These are phyloP conservation scores for Aelia acuminata DNA, from an alignment of 2,888 invertebrate genomes.

Conservation along the genomic window DNA sequence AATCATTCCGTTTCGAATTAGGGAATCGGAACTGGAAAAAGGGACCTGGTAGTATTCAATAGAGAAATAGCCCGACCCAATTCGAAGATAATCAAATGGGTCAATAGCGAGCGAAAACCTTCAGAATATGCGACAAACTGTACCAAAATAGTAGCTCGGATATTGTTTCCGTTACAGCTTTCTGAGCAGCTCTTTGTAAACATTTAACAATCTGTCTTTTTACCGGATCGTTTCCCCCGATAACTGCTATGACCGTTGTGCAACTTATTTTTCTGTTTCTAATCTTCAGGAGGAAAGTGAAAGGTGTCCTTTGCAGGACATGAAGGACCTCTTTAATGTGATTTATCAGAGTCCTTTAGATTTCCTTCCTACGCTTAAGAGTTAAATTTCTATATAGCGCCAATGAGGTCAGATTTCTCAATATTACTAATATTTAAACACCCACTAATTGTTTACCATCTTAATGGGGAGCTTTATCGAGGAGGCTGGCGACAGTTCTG, in stretches of 20 bases:
- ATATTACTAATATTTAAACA: slow-evolving; percentile 39
- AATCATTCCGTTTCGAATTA: slow-evolving; percentile 10
- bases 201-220: slow-evolving; percentile 6
- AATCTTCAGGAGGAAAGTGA: slow-evolving; percentile 21
- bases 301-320: slow-evolving; percentile 36
- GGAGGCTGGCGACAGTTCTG: background rate
- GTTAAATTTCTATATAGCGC: slow-evolving; percentile 8
- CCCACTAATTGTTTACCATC: slow-evolving; percentile 40
- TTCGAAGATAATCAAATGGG: background rate
- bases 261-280: slow-evolving; percentile 25
- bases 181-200: slow-evolving; percentile 13
- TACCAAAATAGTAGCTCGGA: background rate
- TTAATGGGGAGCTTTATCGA: background rate
- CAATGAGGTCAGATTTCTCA: slow-evolving; percentile 17
- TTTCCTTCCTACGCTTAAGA: background rate
- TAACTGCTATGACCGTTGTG: slow-evolving; percentile 8
- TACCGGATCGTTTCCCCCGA: slow-evolving; percentile 13
- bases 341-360: slow-evolving; percentile 34
- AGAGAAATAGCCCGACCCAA: slow-evolving; percentile 15
- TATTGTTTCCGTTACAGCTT: slow-evolving; percentile 4
- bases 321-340: slow-evolving; percentile 33
- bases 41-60: background rate
- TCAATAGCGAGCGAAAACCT: background rate
- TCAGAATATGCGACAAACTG: slow-evolving; percentile 19
- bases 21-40: slow-evolving; percentile 14